Base-by-base conservation (phyloP, 1,140 invertebrate species). In the Berghia stephanieae region DNA sequence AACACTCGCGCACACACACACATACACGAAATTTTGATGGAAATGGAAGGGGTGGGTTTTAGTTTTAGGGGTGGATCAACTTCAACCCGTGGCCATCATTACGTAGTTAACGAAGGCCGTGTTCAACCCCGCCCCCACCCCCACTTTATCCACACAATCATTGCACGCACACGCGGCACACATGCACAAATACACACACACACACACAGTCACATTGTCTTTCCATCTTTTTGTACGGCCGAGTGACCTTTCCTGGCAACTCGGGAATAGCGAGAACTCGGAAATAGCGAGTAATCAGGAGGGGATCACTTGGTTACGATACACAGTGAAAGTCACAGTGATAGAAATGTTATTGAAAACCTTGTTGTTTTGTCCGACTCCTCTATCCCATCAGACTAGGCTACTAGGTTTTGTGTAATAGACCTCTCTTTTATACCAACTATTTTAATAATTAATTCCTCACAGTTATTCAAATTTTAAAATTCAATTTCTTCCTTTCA, bases 191-290 rank as follows among this genome's bases (percentile, higher is more conserved):
- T 4, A 55, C 49, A 63, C 49, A 34, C 63, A 40, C 46, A 21
- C 57, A 43, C 21, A 27, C 60, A 31, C 49, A 52, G 43, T 71
- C 74, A 44, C 27, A 69, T 18, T 71, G 40, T 43, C 3, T 52
- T n/a, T 68, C 49, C 13, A 43, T 42, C n/a, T 57, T 55, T 31
- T n/a, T n/a, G n/a, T n/a, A n/a, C n/a, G n/a, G n/a, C n/a, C n/a
- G n/a, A n/a, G n/a, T n/a, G n/a, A n/a, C n/a, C n/a, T n/a, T n/a
- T n/a, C n/a, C n/a, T n/a, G n/a, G n/a, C n/a, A n/a, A n/a, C n/a
- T n/a, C n/a, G n/a, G n/a, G n/a, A n/a, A n/a, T n/a, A n/a, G n/a
- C n/a, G n/a, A n/a, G n/a, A n/a, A n/a, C n/a, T n/a, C 55, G 34
- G 27, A 34, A 13, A 43, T 4, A 18, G 18, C 49, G 49, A 71